Percentiles rank a stretch among this genome's conserved stretches.
Evolutionary conservation across 2,797 vertebrate species (phyloP).

Genomic region (Loriculus beryllinus): DNA sequence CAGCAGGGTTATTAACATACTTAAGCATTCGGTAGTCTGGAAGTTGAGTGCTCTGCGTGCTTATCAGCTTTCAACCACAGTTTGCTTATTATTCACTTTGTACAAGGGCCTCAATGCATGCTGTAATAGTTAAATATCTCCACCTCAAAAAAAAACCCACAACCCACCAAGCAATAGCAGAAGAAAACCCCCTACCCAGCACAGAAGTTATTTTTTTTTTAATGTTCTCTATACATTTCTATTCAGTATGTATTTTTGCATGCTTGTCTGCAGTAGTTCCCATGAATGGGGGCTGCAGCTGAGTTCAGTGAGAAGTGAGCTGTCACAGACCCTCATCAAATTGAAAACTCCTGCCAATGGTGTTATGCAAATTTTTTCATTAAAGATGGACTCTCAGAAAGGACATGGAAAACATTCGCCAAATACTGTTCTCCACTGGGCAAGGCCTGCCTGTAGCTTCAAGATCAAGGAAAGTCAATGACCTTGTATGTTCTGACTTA

Average conservation of each 20-base stretch:
- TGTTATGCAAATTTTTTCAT: neutral
- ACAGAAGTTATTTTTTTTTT: neutral
- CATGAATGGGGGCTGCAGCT: neutral
- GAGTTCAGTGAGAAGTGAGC: neutral
- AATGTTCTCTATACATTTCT: neutral
- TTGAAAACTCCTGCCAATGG: neutral
- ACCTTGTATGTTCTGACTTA: neutral
- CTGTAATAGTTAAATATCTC: neutral
- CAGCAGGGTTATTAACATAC: neutral
- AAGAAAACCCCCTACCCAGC: neutral
- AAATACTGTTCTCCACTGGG: neutral
- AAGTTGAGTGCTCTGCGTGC: neutral
- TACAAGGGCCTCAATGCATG: neutral
- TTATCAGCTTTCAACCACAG: conserved; percentile 4
- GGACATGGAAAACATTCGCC: neutral
- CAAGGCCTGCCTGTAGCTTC: neutral
- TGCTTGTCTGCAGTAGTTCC: neutral
- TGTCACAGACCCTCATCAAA: neutral
- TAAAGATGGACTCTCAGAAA: neutral
- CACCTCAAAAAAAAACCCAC: neutral
- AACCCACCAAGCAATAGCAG: neutral
- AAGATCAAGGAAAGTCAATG: neutral
- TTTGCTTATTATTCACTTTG: neutral
- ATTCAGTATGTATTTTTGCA: neutral
- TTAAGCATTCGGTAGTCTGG: neutral